These are phyloP conservation scores for Delphinus delphis DNA, from an alignment of 2,113 vertebrate genomes.

Conservation along the genomic window DNA sequence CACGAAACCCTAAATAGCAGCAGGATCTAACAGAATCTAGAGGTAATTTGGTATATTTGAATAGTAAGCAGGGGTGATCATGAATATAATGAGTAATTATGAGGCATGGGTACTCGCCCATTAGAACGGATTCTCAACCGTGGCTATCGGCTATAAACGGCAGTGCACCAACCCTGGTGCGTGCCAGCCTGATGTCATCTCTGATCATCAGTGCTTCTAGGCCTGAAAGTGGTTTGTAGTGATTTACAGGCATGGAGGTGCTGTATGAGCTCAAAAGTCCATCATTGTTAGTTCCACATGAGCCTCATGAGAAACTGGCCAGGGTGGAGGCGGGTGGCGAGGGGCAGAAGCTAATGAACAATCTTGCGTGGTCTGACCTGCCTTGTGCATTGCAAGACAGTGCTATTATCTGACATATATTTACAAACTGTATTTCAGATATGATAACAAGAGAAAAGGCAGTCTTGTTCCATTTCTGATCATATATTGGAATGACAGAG, in stretches of 20 bases:
- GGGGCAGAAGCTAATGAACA: neutral
- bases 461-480: neutral
- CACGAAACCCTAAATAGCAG: neutral
- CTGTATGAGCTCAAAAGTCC: neutral
- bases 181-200: neutral
- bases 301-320: neutral
- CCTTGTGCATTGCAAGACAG: neutral
- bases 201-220: neutral
- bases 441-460: neutral
- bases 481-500: neutral
- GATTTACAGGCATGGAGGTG: neutral
- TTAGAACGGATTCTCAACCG: neutral
- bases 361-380: neutral
- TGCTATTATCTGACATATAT: neutral
- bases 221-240: neutral
- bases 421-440: neutral
- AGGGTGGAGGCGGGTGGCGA: accelerated
- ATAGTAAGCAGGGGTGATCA: neutral
- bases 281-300: neutral
- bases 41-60: neutral
- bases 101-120: neutral
- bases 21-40: neutral
- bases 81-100: neutral
- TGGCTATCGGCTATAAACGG: neutral
- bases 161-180: neutral